These are phyloP conservation scores for Tachyglossus aculeatus DNA, from an alignment of 2,797 vertebrate genomes.

Conservation along the genomic window DNA sequence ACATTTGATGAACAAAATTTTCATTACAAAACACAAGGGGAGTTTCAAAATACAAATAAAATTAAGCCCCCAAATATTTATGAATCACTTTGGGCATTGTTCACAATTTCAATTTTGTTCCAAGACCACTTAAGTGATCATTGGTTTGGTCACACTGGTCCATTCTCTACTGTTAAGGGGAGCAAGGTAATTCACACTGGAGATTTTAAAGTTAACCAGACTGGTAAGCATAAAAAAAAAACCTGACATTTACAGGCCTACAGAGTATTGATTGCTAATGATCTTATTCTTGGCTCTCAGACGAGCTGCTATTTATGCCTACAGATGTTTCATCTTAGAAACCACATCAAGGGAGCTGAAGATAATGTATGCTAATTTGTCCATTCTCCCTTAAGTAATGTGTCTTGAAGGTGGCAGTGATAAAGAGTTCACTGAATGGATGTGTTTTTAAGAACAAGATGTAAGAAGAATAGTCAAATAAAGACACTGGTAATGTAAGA, in stretches of 20 bases:
- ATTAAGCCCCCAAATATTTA: no score
- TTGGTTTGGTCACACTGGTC: no score
- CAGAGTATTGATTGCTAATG: constrained; percentile 47
- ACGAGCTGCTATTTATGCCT: constrained; percentile 48
- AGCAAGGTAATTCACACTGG: constrained; percentile 2
- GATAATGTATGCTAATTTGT: constrained; percentile 45
- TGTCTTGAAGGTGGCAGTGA: not conserved
- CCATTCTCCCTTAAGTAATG: constrained; percentile 5
- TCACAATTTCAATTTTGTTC: no score
- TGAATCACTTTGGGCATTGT: no score
- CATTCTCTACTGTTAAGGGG: not conserved
- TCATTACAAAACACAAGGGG: no score
- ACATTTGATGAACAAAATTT: no score
- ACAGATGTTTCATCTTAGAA: constrained; percentile 47
- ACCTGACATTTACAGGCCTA: constrained; percentile 30
- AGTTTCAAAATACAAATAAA: no score
- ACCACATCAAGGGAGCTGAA: constrained; percentile 51
- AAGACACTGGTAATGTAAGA: not conserved
- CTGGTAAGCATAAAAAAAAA: constrained; percentile 32
- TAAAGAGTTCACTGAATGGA: not conserved
- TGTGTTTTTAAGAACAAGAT: constrained; percentile 6
- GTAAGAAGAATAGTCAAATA: constrained; percentile 32
- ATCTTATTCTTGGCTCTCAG: constrained; percentile 11
- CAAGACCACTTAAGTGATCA: no score
- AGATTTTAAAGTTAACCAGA: constrained; percentile 33